phyloP scores from a whole-genome alignment of 2,888 invertebrate genomes.

The Choristoneura rosaceana region DNA sequence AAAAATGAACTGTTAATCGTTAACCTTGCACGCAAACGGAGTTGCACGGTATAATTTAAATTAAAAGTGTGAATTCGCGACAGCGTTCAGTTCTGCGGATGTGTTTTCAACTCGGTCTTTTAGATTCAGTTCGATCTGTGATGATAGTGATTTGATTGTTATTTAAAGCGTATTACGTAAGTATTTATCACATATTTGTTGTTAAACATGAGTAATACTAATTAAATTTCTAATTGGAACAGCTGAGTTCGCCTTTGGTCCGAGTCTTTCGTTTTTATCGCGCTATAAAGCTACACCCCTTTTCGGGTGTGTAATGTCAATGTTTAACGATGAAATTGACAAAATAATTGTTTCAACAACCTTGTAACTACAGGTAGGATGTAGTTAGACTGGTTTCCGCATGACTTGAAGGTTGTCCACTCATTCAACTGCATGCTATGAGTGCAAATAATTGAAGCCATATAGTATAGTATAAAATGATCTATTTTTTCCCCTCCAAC shows the following conservation, averaged over 20 bases:
- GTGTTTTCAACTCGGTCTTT: conserved; percentile 50
- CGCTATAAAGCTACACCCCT: conserved; percentile 31
- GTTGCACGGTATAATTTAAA: conserved; percentile 54
- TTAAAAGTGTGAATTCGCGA: conserved; percentile 54
- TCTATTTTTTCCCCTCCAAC: conserved; percentile 53
- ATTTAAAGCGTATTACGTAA: conserved; percentile 80
- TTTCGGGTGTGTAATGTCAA: conserved; percentile 18
- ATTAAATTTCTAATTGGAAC: neutral
- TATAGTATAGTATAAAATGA: conserved; percentile 50
- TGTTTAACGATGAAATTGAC: conserved; percentile 36
- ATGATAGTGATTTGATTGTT: conserved; percentile 75
- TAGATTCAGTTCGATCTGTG: conserved; percentile 72
- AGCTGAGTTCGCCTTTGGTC: neutral
- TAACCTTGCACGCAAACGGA: conserved; percentile 53
- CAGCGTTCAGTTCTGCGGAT: conserved; percentile 18
- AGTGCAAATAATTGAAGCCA: conserved; percentile 53
- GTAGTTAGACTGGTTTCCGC: conserved; percentile 46
- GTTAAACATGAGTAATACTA: conserved; percentile 57
- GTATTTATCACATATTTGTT: conserved; percentile 70
- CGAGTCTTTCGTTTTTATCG: neutral
- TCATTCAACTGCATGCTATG: conserved; percentile 24
- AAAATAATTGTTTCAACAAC: conserved; percentile 25
- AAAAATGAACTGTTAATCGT: conserved; percentile 68
- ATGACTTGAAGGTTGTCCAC: conserved; percentile 44
- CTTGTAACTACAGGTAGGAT: conserved; percentile 44